Evolutionary conservation across 1,140 invertebrate genomes (phyloP).

Genomic region (Saxidomus purpurata): DNA sequence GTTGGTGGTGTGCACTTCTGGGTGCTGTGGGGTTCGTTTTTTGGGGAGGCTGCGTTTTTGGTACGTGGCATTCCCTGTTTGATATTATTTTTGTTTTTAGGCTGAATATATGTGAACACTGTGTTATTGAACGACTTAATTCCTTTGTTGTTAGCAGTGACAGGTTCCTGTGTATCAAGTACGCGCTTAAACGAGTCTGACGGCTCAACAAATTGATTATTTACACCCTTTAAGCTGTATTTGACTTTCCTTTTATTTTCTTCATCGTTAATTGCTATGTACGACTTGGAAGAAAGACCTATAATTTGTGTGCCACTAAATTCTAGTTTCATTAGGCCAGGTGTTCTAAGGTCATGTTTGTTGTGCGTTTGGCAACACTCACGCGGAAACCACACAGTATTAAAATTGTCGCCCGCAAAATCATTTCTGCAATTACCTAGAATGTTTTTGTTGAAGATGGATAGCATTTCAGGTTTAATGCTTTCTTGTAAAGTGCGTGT

Average conservation of each 20-base stretch:
- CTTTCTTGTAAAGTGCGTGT: background rate
- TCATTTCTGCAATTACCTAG: background rate
- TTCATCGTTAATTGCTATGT: background rate
- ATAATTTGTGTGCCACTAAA: background rate
- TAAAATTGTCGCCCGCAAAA: background rate
- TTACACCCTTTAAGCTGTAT: conserved; percentile 7
- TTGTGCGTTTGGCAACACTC: background rate
- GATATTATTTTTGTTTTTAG: no score
- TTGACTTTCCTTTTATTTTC: background rate
- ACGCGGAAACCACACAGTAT: background rate
- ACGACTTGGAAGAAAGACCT: background rate
- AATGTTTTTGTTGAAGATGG: background rate
- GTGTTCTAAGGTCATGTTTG: background rate
- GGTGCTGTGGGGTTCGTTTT: no score
- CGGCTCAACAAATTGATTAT: background rate
- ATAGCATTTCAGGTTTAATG: background rate
- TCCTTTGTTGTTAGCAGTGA: background rate
- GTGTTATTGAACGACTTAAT: background rate
- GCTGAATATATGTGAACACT: conserved; percentile 5
- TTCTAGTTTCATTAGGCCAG: conserved; percentile 6
- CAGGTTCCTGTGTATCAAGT: background rate
- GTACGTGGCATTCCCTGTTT: no score
- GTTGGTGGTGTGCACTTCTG: no score
- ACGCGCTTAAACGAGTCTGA: background rate
- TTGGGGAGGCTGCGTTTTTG: no score